Percentiles rank a stretch among this genome's conserved stretches.
Conservation (phyloP, 2,888 invertebrate species). For the Herminia tarsipennalis region DNA sequence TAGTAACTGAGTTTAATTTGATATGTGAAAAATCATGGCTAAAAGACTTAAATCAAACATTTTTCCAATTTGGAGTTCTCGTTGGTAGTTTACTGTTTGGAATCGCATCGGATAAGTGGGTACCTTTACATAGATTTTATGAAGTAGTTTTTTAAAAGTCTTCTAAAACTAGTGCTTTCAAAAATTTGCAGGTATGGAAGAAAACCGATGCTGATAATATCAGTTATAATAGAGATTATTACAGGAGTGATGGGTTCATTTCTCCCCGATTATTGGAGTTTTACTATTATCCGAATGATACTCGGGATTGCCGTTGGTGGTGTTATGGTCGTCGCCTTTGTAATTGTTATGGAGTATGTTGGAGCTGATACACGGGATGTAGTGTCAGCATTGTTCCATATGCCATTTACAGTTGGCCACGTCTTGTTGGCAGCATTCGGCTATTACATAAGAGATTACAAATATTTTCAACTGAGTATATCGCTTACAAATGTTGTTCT, state of each 20-base stretch:
- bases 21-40: slow-evolving; percentile 88
- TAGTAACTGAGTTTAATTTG: slow-evolving; percentile 90
- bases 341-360: slow-evolving; percentile 87
- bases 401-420: slow-evolving; percentile 89
- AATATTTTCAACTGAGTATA: slow-evolving; percentile 87
- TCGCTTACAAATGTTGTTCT: slow-evolving; percentile 85
- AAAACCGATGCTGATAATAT: slow-evolving; percentile 88
- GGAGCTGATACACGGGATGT: slow-evolving; percentile 80
- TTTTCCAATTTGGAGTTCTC: slow-evolving; percentile 91
- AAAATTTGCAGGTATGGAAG: slow-evolving; percentile 88
- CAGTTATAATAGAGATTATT: slow-evolving; percentile 89
- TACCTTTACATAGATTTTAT: background rate
- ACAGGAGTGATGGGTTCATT: slow-evolving; percentile 89
- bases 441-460: slow-evolving; percentile 88
- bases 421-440: slow-evolving; percentile 86
- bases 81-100: slow-evolving; percentile 90
- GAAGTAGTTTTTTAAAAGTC: slow-evolving; percentile 32
- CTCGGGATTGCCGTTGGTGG: slow-evolving; percentile 92
- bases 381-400: slow-evolving; percentile 87
- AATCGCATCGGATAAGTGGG: slow-evolving; percentile 89
- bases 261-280: slow-evolving; percentile 87
- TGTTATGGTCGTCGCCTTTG: slow-evolving; percentile 87
- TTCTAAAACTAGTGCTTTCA: background rate
- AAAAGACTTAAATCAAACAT: slow-evolving; percentile 88
- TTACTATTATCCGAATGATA: slow-evolving; percentile 88